phyloP scores from a whole-genome alignment of 1,140 invertebrate species.

The Ips nitidus region DNA sequence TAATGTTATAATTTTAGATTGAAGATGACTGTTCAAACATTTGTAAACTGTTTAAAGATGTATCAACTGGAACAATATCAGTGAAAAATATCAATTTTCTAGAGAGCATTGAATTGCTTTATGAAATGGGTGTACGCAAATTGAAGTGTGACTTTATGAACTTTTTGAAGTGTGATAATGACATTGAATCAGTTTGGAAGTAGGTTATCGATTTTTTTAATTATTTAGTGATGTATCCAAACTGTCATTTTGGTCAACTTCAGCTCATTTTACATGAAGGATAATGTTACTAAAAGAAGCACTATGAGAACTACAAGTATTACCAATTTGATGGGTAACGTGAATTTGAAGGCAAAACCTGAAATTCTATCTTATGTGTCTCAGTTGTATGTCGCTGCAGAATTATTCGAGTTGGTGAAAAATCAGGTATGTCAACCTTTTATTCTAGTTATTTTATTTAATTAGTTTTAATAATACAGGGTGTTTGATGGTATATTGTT shows the following conservation, averaged over 20 bases:
- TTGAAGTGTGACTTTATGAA: constrained; percentile 33
- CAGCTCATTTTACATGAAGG: not conserved
- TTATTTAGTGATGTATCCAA: not conserved
- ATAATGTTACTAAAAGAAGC: not conserved
- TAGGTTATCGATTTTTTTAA: constrained; percentile 20
- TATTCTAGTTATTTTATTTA: not conserved
- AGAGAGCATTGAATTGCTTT: constrained; percentile 31
- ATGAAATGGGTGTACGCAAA: constrained; percentile 34
- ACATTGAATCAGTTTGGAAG: constrained; percentile 31
- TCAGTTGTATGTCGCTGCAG: constrained; percentile 29
- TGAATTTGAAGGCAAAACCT: not conserved
- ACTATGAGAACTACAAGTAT: constrained; percentile 8
- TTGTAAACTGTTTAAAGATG: constrained; percentile 25
- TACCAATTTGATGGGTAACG: not conserved
- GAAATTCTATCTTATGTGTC: constrained; percentile 26
- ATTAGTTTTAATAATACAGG: not conserved
- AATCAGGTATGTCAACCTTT: constrained; percentile 11
- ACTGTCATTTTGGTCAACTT: not conserved
- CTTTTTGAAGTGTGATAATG: constrained; percentile 8
- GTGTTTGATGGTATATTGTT: no score
- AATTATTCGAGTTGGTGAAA: constrained; percentile 31
- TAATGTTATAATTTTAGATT: constrained; percentile 15
- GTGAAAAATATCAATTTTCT: constrained; percentile 16
- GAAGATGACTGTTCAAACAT: constrained; percentile 24
- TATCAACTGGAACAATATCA: constrained; percentile 25